phyloP scores from a whole-genome alignment of 92 coral and sea anemone genomes.

The Muricea muricata region DNA sequence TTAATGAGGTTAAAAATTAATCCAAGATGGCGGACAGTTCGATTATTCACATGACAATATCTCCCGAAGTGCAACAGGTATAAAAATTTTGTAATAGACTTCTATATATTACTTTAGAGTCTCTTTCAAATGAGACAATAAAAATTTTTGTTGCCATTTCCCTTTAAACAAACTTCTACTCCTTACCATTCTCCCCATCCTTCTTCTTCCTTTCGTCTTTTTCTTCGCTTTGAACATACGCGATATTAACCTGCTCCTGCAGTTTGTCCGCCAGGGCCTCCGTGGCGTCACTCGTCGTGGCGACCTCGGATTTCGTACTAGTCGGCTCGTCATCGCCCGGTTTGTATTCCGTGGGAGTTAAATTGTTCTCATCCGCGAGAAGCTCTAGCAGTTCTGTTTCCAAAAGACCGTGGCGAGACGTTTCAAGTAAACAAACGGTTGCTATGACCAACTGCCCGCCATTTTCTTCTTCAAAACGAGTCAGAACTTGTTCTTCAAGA shows the following conservation, averaged over 20 bases:
- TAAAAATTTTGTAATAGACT: no score
- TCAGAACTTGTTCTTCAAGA: slow-evolving; percentile 93
- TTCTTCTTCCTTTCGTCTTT: slow-evolving; percentile 49
- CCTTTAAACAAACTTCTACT: no score
- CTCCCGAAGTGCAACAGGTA: no score
- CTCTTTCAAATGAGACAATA: no score
- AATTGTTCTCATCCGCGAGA: slow-evolving; percentile 84
- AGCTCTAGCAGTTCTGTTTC: slow-evolving; percentile 95
- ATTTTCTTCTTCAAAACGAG: slow-evolving; percentile 93
- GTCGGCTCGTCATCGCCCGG: slow-evolving; percentile 83
- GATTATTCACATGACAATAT: no score
- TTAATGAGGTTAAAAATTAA: no score
- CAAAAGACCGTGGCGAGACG: slow-evolving; percentile 95
- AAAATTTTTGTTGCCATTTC: no score
- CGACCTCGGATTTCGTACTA: slow-evolving; percentile 56
- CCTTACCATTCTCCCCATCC: slow-evolving; percentile 24
- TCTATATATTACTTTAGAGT: no score
- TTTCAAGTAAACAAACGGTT: slow-evolving; percentile 92
- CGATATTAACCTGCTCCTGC: slow-evolving; percentile 91
- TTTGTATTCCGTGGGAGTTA: slow-evolving; percentile 78
- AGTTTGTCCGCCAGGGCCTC: slow-evolving; percentile 82
- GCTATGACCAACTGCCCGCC: slow-evolving; percentile 95
- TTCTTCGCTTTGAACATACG: slow-evolving; percentile 77
- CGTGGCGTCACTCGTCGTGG: slow-evolving; percentile 31
- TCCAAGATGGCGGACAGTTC: no score